Evolutionary conservation across 2,888 invertebrate genomes (phyloP).

Genomic region (Andrena hattorfiana): DNA sequence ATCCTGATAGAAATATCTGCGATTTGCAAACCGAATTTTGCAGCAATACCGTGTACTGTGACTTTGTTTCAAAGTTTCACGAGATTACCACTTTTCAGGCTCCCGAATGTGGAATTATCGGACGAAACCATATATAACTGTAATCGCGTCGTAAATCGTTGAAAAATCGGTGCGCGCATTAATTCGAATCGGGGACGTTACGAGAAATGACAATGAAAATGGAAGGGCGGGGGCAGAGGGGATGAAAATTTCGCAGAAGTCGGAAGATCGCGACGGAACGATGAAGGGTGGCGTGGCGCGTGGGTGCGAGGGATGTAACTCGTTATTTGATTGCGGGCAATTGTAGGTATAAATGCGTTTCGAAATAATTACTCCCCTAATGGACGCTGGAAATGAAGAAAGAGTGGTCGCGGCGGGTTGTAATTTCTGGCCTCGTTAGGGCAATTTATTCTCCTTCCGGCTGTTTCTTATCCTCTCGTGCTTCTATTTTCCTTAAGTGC

Average conservation of each 20-base stretch:
- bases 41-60: no score
- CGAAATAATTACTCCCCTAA: constrained; percentile 22
- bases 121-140: neutral
- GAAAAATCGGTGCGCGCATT: neutral
- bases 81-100: neutral
- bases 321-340: constrained; percentile 6
- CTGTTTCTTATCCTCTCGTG: neutral
- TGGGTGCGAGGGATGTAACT: neutral
- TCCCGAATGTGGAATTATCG: neutral
- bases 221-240: neutral
- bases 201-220: neutral
- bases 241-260: neutral
- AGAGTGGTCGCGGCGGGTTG: constrained; percentile 8
- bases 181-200: neutral
- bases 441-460: constrained; percentile 20
- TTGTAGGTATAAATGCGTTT: constrained; percentile 14
- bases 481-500: neutral
- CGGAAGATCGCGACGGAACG: neutral
- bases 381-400: constrained; percentile 9
- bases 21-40: no score
- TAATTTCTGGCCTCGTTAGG: constrained; percentile 16
- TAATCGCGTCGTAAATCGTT: neutral
- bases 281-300: neutral
- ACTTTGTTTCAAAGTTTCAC: neutral
- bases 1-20: no score